Evolutionary conservation across 2,113 vertebrate species (phyloP).

Genomic region (Alligator mississippiensis): DNA sequence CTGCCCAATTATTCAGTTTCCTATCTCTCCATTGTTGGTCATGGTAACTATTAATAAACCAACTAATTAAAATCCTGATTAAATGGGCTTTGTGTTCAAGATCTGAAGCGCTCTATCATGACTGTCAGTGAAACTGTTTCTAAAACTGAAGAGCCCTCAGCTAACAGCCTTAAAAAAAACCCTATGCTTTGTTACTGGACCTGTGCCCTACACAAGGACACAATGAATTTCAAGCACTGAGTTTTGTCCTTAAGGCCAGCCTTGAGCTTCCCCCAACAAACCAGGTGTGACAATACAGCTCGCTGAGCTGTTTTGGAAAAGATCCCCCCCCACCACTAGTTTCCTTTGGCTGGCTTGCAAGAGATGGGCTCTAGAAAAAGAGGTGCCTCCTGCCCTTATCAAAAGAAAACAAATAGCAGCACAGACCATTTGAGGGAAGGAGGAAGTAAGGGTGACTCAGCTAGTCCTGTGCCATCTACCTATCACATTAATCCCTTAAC

Average conservation of each 20-base stretch:
- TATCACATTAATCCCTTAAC: too few relatives aligned
- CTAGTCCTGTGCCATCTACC: background rate
- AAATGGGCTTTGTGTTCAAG: background rate
- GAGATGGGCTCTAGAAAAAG: background rate
- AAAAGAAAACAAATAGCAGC: background rate
- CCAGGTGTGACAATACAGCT: background rate
- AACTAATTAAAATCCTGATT: background rate
- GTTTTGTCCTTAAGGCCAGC: background rate
- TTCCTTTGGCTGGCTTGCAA: background rate
- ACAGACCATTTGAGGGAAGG: background rate
- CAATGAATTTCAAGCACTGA: background rate
- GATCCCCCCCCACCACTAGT: background rate
- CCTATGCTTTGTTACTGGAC: too few relatives aligned
- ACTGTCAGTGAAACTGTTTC: too few relatives aligned
- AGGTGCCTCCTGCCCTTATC: background rate
- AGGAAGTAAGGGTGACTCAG: background rate
- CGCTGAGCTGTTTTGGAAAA: background rate
- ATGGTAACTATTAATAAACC: background rate
- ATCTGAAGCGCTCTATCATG: background rate
- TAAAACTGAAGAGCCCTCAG: background rate
- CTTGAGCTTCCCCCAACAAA: background rate
- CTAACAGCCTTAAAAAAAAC: too few relatives aligned
- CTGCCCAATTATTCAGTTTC: background rate
- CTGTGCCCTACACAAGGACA: too few relatives aligned
- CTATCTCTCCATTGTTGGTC: background rate